Percentiles rank a stretch among this genome's conserved stretches.
These are phyloP conservation scores for Pongo pygmaeus DNA, from an alignment of 2,113 vertebrate species.

Conservation along the genomic window DNA sequence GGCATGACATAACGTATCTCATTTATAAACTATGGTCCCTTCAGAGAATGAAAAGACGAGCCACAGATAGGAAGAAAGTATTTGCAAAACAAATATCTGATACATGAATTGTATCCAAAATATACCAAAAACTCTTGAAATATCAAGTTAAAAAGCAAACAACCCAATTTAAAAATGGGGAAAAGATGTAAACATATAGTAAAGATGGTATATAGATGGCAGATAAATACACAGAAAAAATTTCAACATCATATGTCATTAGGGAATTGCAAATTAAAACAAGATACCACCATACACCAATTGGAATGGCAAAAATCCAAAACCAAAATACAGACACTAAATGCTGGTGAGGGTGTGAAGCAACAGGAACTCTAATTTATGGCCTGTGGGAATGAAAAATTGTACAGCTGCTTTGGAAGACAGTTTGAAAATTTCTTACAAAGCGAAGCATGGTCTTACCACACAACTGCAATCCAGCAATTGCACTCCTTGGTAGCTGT, in stretches of 20 bases:
- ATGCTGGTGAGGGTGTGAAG: not conserved
- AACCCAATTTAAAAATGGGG: not conserved
- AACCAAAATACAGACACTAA: not conserved
- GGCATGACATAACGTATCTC: not conserved
- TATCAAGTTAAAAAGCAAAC: not conserved
- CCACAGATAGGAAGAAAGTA: not conserved
- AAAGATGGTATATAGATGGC: not conserved
- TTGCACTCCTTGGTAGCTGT: not conserved
- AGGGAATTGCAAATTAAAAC: not conserved
- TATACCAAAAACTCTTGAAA: not conserved
- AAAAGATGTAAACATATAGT: not conserved
- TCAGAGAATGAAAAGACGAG: not conserved
- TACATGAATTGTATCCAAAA: not conserved
- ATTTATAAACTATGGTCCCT: conserved; percentile 12
- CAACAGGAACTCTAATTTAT: not conserved
- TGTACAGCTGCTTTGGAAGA: not conserved
- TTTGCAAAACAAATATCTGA: not conserved
- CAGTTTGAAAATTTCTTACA: not conserved
- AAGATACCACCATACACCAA: not conserved
- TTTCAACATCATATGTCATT: not conserved
- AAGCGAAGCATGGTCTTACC: not conserved
- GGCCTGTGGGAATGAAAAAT: not conserved
- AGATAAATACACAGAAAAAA: not conserved
- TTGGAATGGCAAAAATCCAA: not conserved
- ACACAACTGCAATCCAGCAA: not conserved